These are phyloP conservation scores for Drosophila seguyi DNA, from an alignment of 1,140 invertebrate genomes.

Conservation along the genomic window DNA sequence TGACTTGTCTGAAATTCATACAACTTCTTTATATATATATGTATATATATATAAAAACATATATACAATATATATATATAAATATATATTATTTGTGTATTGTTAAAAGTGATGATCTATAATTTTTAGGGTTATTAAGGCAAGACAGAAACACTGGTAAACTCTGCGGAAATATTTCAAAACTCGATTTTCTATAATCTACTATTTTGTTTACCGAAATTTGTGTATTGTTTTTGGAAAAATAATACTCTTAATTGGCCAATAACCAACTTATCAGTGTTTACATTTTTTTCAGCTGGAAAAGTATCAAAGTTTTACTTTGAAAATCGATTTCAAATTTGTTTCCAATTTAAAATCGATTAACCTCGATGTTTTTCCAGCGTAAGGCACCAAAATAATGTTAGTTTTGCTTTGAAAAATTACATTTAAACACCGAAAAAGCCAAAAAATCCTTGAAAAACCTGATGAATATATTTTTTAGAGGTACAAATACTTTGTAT, in stretches of 20 bases:
- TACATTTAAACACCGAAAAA: neutral
- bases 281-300: neutral
- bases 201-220: neutral
- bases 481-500: neutral
- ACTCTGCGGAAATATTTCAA: neutral
- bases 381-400: neutral
- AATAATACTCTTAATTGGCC: neutral
- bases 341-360: neutral
- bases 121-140: neutral
- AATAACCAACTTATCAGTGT: neutral
- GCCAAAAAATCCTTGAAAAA: too few relatives aligned
- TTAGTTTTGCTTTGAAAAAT: neutral
- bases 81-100: neutral
- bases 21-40: neutral
- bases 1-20: slow-evolving; percentile 3
- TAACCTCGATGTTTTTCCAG: neutral
- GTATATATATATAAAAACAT: too few relatives aligned
- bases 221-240: neutral
- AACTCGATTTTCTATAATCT: neutral
- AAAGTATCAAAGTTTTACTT: neutral
- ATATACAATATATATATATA: too few relatives aligned
- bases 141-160: slow-evolving; percentile 2
- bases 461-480: neutral
- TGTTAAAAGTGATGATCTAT: neutral
- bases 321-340: neutral